These are phyloP conservation scores for Scolopax rusticola DNA, from an alignment of 2,797 vertebrate species.

Conservation along the genomic window DNA sequence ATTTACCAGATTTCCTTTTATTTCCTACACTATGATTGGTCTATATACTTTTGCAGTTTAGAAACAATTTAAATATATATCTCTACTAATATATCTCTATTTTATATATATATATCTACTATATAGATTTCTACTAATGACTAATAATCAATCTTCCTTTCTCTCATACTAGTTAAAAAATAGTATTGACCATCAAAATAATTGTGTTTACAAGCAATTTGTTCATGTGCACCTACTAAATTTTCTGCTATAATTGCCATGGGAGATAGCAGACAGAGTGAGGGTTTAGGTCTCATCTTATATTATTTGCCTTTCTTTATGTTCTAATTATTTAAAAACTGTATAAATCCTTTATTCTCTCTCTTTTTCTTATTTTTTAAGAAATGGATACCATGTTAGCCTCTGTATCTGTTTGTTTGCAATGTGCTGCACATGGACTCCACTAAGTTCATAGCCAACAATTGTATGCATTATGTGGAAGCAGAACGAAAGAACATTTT, in stretches of 20 bases:
- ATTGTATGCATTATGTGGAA: background rate
- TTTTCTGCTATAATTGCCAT: background rate
- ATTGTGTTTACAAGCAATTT: background rate
- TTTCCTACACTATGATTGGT: background rate
- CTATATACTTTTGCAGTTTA: background rate
- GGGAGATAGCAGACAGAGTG: background rate
- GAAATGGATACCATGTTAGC: background rate
- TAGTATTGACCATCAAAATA: background rate
- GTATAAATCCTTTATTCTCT: background rate
- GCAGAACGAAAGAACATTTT: background rate
- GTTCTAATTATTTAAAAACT: background rate
- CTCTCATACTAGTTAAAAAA: background rate
- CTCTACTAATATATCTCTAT: background rate
- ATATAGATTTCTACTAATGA: background rate
- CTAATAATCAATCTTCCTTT: background rate
- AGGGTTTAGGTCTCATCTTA: background rate
- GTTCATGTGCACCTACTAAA: background rate
- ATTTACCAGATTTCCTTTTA: background rate
- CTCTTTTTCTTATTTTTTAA: background rate
- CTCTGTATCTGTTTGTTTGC: background rate
- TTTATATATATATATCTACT: background rate
- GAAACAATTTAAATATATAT: background rate
- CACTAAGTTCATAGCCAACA: background rate
- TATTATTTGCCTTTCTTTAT: background rate
- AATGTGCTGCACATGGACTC: background rate